Percentiles rank a stretch among this genome's conserved stretches.
Evolutionary conservation across 2,113 vertebrate species (phyloP).

Genomic region (Toxotes chatareus): DNA sequence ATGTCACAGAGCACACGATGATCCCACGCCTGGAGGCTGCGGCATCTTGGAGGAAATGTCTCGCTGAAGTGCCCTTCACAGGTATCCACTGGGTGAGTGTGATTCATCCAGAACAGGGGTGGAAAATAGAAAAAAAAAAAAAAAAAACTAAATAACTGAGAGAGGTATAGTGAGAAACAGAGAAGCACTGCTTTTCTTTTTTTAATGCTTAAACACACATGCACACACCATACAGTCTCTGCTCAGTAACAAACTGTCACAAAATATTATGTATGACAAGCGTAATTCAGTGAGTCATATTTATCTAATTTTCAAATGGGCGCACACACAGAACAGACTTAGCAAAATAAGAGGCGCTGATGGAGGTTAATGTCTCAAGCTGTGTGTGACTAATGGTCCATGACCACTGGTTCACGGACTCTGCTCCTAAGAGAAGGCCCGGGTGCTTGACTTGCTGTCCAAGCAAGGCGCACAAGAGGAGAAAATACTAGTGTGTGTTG

Average conservation of each 20-base stretch:
- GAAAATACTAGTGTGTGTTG: not conserved
- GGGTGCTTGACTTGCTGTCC: slow-evolving; percentile 33
- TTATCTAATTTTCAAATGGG: slow-evolving; percentile 29
- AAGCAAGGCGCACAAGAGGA: not conserved
- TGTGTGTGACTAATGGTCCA: slow-evolving; percentile 49
- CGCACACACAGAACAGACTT: not conserved
- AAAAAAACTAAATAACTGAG: not conserved
- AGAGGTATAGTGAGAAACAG: not conserved
- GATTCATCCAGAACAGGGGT: slow-evolving; percentile 19
- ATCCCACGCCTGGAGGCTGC: slow-evolving; percentile 10
- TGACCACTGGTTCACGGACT: slow-evolving; percentile 26
- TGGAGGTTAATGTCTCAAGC: slow-evolving; percentile 57
- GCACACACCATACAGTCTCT: not conserved
- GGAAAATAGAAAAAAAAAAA: not conserved
- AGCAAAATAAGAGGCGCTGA: slow-evolving; percentile 22
- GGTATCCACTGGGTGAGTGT: slow-evolving; percentile 30
- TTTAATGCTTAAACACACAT: not conserved
- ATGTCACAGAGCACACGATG: slow-evolving; percentile 6
- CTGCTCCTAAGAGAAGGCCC: slow-evolving; percentile 1
- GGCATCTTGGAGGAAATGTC: slow-evolving; percentile 25
- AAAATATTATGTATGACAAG: slow-evolving; percentile 38
- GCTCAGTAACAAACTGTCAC: slow-evolving; percentile 34
- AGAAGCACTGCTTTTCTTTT: not conserved
- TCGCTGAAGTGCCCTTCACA: slow-evolving; percentile 33
- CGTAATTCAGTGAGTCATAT: slow-evolving; percentile 40